Evolutionary conservation across 2,113 vertebrate species (phyloP).

Genomic region (Phrynosoma blainvillii): DNA sequence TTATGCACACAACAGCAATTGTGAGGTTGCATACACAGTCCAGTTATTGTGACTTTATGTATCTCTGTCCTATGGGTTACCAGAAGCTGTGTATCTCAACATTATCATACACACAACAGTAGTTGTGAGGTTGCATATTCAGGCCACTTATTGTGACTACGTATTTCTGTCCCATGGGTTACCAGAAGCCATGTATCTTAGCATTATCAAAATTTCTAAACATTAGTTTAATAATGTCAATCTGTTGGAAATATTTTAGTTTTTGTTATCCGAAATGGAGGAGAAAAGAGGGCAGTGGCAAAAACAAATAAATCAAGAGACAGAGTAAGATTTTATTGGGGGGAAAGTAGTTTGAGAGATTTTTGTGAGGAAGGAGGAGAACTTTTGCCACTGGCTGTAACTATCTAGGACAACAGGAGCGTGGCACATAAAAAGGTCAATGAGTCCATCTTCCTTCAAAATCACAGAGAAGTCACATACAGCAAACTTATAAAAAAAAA

Average conservation of each 20-base stretch:
- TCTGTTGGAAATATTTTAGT: not conserved
- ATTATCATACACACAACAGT: not conserved
- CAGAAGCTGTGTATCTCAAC: too few species aligned
- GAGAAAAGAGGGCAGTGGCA: not conserved
- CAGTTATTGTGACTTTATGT: not conserved
- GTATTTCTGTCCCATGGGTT: too few species aligned
- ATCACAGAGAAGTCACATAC: not conserved
- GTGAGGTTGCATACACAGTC: too few species aligned
- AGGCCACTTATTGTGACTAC: not conserved
- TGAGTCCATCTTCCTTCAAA: slow-evolving; percentile 23
- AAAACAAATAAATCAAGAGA: not conserved
- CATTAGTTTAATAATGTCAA: not conserved
- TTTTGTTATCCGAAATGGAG: not conserved
- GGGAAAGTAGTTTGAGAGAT: slow-evolving; percentile 29
- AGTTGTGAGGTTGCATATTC: not conserved
- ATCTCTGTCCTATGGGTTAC: not conserved
- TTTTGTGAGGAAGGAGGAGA: slow-evolving; percentile 6
- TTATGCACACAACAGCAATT: not conserved
- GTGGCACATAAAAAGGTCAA: not conserved
- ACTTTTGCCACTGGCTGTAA: not conserved
- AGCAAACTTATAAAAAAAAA: not conserved
- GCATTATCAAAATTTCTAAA: not conserved
- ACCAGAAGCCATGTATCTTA: not conserved
- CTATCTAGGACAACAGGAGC: not conserved
- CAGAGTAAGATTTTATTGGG: slow-evolving; percentile 18